Conservation (phyloP, 2,888 invertebrate genomes). For the Drosophila subsilvestris region DNA sequence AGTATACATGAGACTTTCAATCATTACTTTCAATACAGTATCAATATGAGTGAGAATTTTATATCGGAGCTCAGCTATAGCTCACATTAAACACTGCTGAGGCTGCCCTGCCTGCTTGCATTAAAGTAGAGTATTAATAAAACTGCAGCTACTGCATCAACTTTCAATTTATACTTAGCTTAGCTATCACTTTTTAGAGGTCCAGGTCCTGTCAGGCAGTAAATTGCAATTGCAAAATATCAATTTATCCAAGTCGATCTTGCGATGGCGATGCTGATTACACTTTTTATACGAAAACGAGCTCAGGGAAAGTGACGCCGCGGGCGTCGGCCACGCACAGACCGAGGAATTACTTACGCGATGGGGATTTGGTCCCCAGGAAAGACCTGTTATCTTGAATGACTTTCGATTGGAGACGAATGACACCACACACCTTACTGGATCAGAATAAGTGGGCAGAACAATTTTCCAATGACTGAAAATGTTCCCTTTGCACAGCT, state of each 20-base stretch:
- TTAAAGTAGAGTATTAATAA: not conserved
- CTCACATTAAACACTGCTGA: too few species aligned
- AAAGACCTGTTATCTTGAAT: slow-evolving; percentile 34
- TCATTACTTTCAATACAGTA: too few species aligned
- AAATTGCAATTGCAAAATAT: slow-evolving; percentile 70
- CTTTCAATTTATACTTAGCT: slow-evolving; percentile 32
- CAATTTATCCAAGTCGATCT: slow-evolving; percentile 57
- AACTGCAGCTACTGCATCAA: slow-evolving; percentile 6
- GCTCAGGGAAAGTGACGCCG: slow-evolving; percentile 57
- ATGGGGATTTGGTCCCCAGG: slow-evolving; percentile 14
- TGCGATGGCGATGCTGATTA: slow-evolving; percentile 50
- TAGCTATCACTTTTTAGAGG: slow-evolving; percentile 34
- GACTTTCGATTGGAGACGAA: slow-evolving; percentile 76
- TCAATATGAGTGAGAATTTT: too few species aligned
- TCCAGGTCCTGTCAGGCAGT: slow-evolving; percentile 26
- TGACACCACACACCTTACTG: slow-evolving; percentile 49
- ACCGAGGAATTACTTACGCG: slow-evolving; percentile 65
- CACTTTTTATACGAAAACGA: slow-evolving; percentile 52
- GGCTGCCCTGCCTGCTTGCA: slow-evolving; percentile 2
- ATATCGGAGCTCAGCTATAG: too few species aligned
- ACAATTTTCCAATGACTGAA: slow-evolving; percentile 37
- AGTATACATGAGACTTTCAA: too few species aligned
- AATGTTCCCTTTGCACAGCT: slow-evolving; percentile 85
- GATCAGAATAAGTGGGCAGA: slow-evolving; percentile 44
- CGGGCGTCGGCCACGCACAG: slow-evolving; percentile 30